Evolutionary conservation across 2,797 vertebrate genomes (phyloP).

Genomic region (Melanotaenia pygmaea): DNA sequence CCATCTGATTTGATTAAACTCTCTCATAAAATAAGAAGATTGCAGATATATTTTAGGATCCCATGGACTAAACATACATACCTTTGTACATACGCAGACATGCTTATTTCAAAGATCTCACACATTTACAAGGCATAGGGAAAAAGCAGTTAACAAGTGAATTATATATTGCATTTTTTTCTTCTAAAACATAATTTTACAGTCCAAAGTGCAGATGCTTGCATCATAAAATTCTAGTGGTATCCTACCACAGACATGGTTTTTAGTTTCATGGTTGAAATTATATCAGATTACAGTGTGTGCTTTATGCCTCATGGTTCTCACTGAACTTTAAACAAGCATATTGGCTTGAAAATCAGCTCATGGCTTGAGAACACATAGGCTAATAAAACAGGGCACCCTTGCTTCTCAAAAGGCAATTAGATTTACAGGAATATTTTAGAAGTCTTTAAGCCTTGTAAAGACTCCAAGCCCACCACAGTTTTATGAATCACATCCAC

Average conservation of each 20-base stretch:
- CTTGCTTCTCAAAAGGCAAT: constrained; percentile 51
- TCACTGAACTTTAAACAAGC: constrained; percentile 41
- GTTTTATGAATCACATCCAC: constrained; percentile 51
- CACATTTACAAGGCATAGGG: background rate
- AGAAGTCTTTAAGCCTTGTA: constrained; percentile 57
- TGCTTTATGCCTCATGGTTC: constrained; percentile 29
- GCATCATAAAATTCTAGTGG: constrained; percentile 21
- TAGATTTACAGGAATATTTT: constrained; percentile 56
- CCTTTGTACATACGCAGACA: too few species aligned
- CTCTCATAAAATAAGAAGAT: background rate
- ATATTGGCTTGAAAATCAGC: constrained; percentile 41
- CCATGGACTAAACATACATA: background rate
- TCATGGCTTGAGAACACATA: constrained; percentile 41
- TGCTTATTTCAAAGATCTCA: constrained; percentile 15
- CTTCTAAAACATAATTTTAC: constrained; percentile 21
- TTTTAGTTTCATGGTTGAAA: constrained; percentile 33
- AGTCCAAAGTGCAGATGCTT: constrained; percentile 6
- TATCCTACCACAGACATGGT: constrained; percentile 15
- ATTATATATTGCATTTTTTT: constrained; percentile 6
- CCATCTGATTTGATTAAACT: background rate
- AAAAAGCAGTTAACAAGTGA: background rate
- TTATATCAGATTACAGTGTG: constrained; percentile 17
- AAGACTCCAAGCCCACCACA: constrained; percentile 37
- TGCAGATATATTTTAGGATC: background rate
- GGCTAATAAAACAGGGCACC: constrained; percentile 45